Percentiles rank a stretch among this genome's conserved stretches.
phyloP scores from a whole-genome alignment of 2,888 invertebrate genomes.

The Germaria angustata region DNA sequence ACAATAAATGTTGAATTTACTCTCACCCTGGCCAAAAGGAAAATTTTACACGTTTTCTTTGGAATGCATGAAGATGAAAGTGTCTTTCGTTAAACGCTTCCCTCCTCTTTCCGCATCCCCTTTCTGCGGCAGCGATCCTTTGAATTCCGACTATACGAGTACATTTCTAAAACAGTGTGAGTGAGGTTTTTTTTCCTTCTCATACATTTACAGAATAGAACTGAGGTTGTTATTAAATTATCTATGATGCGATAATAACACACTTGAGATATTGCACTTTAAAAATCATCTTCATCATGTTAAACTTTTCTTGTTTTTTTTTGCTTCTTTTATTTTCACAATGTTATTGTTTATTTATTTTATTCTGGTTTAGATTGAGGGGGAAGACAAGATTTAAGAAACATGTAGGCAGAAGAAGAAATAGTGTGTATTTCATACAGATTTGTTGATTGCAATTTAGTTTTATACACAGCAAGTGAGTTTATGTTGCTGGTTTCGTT shows the following conservation, averaged over 20 bases:
- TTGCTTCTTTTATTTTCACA: conserved; percentile 29
- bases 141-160: too few species aligned
- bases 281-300: conserved; percentile 60
- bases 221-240: conserved; percentile 76
- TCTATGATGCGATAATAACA: conserved; percentile 77
- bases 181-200: not conserved
- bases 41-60: conserved; percentile 22
- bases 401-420: not conserved
- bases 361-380: conserved; percentile 21
- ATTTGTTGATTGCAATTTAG: conserved; percentile 38
- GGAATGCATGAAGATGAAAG: conserved; percentile 1
- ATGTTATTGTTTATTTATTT: not conserved
- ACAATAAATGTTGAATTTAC: conserved; percentile 35
- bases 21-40: conserved; percentile 2
- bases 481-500: not conserved
- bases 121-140: conserved; percentile 2
- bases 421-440: not conserved
- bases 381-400: conserved; percentile 38
- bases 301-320: not conserved
- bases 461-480: conserved; percentile 37
- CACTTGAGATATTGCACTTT: conserved; percentile 71
- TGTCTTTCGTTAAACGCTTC: conserved; percentile 28
- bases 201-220: conserved; percentile 33
- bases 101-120: not conserved
- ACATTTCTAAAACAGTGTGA: not conserved